Evolutionary conservation across 2,797 vertebrate genomes (phyloP).

Genomic region (Halcyon leucocephala): DNA sequence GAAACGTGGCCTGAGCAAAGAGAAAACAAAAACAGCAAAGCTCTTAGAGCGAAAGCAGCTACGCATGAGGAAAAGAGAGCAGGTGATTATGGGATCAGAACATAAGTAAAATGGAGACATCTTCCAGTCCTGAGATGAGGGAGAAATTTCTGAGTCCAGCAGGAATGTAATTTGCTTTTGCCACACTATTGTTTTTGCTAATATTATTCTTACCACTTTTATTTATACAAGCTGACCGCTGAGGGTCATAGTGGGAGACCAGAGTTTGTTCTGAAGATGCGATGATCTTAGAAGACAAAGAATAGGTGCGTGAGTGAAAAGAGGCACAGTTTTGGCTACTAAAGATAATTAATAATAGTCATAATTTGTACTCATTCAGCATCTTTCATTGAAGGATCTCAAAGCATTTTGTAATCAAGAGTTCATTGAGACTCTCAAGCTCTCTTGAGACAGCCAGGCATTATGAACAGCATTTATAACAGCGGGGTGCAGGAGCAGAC

Average conservation of each 20-base stretch:
- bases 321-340: not conserved
- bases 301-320: not conserved
- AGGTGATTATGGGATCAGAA: not conserved
- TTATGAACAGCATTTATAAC: conserved; percentile 50
- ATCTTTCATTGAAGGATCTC: conserved; percentile 68
- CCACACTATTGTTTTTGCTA: not conserved
- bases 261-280: not conserved
- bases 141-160: not conserved
- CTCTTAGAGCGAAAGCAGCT: not conserved
- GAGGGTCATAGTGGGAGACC: not conserved
- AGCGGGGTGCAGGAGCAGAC: conserved; percentile 54
- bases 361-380: conserved; percentile 62
- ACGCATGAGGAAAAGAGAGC: not conserved
- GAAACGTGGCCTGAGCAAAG: not conserved
- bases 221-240: not conserved
- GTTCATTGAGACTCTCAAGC: conserved; percentile 63
- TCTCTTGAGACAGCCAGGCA: conserved; percentile 46
- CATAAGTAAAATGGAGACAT: not conserved
- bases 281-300: not conserved
- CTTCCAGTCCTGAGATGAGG: not conserved
- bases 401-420: conserved; percentile 62
- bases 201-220: not conserved
- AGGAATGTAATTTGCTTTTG: not conserved
- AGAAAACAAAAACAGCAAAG: not conserved
- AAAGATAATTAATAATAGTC: conserved; percentile 63